Evolutionary conservation across 2,888 invertebrate species (phyloP).

Genomic region (Pyralis farinalis): DNA sequence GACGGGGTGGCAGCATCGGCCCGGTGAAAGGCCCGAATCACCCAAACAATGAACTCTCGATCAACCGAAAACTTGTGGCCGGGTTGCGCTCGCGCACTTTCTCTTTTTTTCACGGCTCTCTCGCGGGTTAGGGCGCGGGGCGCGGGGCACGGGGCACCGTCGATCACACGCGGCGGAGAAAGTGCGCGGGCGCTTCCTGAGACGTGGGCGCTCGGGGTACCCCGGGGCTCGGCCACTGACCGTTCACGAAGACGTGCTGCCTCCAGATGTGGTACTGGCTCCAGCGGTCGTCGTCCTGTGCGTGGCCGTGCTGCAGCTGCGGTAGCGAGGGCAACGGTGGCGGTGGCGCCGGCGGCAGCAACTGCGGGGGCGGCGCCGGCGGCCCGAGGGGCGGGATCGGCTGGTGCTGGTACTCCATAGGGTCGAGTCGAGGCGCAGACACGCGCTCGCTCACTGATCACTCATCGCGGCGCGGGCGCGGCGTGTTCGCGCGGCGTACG

Average conservation of each 20-base stretch:
- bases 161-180: conserved; percentile 40
- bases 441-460: conserved; percentile 56
- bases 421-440: conserved; percentile 37
- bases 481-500: conserved; percentile 24
- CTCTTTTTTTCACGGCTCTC: conserved; percentile 53
- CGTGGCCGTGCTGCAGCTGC: conserved; percentile 82
- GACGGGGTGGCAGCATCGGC: not conserved
- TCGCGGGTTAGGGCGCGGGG: conserved; percentile 25
- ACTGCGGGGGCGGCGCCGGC: conserved; percentile 84
- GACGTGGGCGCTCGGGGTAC: no score
- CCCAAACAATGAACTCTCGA: conserved; percentile 60
- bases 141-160: conserved; percentile 26
- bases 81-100: conserved; percentile 60
- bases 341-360: conserved; percentile 78
- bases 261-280: conserved; percentile 90
- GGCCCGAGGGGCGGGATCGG: conserved; percentile 81
- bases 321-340: conserved; percentile 84
- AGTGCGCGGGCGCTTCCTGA: conserved; percentile 45
- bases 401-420: conserved; percentile 76
- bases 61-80: conserved; percentile 53
- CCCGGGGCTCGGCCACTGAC: conserved; percentile 69
- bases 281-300: conserved; percentile 84
- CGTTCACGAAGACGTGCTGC: conserved; percentile 90
- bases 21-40: conserved; percentile 43
- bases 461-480: conserved; percentile 64